A percentile compares a stretch with the other conserved stretches of the same genome.
These are phyloP conservation scores for Ophioninae sp. DNA, from an alignment of 2,888 invertebrate species.

Conservation along the genomic window DNA sequence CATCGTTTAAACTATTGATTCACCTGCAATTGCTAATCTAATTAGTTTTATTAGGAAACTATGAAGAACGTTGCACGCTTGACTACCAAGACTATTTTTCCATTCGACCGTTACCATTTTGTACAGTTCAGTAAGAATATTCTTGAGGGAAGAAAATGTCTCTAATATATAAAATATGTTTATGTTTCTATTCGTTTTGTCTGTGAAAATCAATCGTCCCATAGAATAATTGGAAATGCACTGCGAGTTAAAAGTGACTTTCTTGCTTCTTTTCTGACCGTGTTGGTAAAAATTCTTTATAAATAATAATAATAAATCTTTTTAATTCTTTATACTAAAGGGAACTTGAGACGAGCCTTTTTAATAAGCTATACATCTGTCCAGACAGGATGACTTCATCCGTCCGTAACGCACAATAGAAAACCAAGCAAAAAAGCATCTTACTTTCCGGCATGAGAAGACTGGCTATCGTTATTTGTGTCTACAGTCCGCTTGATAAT, in stretches of 20 bases:
- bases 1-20: background rate
- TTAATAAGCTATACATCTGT: background rate
- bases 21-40: background rate
- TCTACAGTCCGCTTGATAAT: slow-evolving; percentile 29
- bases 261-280: background rate
- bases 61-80: background rate
- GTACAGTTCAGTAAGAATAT: background rate
- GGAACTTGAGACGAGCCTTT: background rate
- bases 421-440: background rate
- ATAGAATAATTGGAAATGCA: background rate
- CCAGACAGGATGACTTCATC: background rate
- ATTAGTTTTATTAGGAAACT: background rate
- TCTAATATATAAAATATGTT: background rate
- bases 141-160: background rate
- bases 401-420: background rate
- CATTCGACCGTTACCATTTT: background rate
- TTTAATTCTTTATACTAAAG: background rate
- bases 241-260: background rate
- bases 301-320: too few species aligned
- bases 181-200: background rate
- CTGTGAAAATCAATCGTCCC: background rate
- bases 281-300: background rate
- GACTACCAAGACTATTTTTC: background rate
- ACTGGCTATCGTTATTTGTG: slow-evolving; percentile 45
- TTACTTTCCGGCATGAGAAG: slow-evolving; percentile 63